Evolutionary conservation across 2,888 invertebrate species (phyloP).

Genomic region (Andrena chrysosceles): DNA sequence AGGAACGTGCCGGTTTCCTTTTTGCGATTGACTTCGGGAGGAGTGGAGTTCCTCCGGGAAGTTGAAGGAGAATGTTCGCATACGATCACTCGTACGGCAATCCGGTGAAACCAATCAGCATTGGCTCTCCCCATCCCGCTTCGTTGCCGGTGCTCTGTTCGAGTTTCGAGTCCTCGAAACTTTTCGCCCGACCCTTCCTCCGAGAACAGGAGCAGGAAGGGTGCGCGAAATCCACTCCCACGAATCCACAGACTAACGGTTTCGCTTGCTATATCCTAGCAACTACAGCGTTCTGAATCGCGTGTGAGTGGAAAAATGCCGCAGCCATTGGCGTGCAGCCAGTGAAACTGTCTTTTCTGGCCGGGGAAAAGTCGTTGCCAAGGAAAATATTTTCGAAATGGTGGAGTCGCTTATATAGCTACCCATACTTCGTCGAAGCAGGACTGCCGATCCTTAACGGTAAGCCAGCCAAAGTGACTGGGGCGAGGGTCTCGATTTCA

Average conservation of each 20-base stretch:
- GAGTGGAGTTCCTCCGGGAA: slow-evolving; percentile 29
- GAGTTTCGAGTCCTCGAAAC: slow-evolving; percentile 60
- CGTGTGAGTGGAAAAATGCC: not conserved
- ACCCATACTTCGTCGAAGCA: slow-evolving; percentile 29
- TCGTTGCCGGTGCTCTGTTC: slow-evolving; percentile 40
- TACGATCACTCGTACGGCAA: slow-evolving; percentile 57
- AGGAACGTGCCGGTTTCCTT: slow-evolving; percentile 39
- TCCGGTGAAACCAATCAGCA: slow-evolving; percentile 62
- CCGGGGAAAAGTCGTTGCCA: slow-evolving; percentile 46
- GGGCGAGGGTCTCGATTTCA: slow-evolving; percentile 46
- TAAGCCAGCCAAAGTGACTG: slow-evolving; percentile 34
- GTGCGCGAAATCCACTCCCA: not conserved
- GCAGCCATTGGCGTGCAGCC: slow-evolving; percentile 41
- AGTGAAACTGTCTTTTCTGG: slow-evolving; percentile 44
- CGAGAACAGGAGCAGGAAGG: not conserved
- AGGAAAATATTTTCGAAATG: slow-evolving; percentile 58
- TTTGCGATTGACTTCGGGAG: slow-evolving; percentile 52
- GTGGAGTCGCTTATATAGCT: slow-evolving; percentile 14
- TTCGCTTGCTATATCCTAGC: not conserved
- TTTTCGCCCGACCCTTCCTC: slow-evolving; percentile 39
- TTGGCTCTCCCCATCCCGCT: slow-evolving; percentile 51
- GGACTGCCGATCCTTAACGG: slow-evolving; percentile 27
- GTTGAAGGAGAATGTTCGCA: slow-evolving; percentile 43
- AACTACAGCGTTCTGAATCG: not conserved
- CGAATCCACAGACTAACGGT: not conserved